A percentile compares a stretch with the other conserved stretches of the same genome.
phyloP scores from a whole-genome alignment of 2,888 invertebrate species.

The Trachelus stipa region DNA sequence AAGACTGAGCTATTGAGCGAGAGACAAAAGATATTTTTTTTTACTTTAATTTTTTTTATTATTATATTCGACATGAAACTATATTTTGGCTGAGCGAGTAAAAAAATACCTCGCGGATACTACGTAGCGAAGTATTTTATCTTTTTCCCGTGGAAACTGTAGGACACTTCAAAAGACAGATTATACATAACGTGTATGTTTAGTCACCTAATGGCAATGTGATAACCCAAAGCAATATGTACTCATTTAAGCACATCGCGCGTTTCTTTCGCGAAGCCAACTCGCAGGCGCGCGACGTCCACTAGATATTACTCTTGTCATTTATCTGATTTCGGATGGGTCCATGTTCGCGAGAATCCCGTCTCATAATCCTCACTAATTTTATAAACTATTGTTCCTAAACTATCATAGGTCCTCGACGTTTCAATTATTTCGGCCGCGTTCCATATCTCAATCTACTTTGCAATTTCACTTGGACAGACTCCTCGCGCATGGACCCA shows the following conservation, averaged over 20 bases:
- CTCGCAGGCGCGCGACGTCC: neutral
- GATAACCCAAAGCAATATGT: slow-evolving; percentile 50
- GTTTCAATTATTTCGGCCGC: neutral
- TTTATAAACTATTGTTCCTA: neutral
- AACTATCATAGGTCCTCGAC: neutral
- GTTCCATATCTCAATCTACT: neutral
- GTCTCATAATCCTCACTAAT: neutral
- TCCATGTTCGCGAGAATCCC: neutral
- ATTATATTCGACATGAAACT: slow-evolving; percentile 1
- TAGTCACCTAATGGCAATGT: slow-evolving; percentile 36
- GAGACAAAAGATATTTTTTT: too few relatives aligned
- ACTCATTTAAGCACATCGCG: slow-evolving; percentile 27
- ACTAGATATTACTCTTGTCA: slow-evolving; percentile 4
- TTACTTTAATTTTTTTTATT: neutral
- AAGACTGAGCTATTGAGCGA: neutral
- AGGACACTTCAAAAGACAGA: neutral
- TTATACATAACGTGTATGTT: slow-evolving; percentile 11
- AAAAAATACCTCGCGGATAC: neutral
- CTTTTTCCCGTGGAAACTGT: neutral
- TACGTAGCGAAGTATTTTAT: neutral
- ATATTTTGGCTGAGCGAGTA: neutral
- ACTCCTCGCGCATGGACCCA: neutral
- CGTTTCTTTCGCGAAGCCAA: neutral
- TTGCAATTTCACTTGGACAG: neutral
- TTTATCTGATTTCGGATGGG: slow-evolving; percentile 2